Percentiles rank a stretch among this genome's conserved stretches.
These are phyloP conservation scores for Ptychoptera albimana DNA, from an alignment of 2,888 invertebrate genomes.

Conservation along the genomic window DNA sequence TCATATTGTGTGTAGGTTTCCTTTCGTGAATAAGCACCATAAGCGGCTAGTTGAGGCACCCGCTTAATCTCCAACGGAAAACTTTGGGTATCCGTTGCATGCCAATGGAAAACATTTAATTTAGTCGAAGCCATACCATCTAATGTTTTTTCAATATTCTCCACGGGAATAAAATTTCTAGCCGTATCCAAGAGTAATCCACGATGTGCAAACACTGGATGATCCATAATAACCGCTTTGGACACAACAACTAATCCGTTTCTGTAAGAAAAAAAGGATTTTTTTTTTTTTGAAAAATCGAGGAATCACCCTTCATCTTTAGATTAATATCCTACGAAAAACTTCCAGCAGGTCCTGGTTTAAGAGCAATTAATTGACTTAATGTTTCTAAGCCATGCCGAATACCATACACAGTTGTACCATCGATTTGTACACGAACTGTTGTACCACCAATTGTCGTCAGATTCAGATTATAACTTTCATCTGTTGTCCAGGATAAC, in stretches of 20 bases:
- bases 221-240: slow-evolving; percentile 51
- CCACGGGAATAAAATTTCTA: slow-evolving; percentile 67
- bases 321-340: no score
- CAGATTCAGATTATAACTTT: slow-evolving; percentile 46
- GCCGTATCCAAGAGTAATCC: slow-evolving; percentile 81
- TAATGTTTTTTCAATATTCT: slow-evolving; percentile 49
- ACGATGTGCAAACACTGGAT: slow-evolving; percentile 67
- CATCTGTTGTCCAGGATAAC: slow-evolving; percentile 51
- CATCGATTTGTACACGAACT: slow-evolving; percentile 37
- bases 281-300: no score
- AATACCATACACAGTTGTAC: slow-evolving; percentile 51
- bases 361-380: slow-evolving; percentile 42
- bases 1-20: slow-evolving; percentile 53
- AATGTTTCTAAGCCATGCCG: slow-evolving; percentile 64
- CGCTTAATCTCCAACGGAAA: slow-evolving; percentile 71
- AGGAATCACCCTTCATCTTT: no score
- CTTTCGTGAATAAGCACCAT: slow-evolving; percentile 52
- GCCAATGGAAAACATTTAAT: slow-evolving; percentile 89
- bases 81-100: slow-evolving; percentile 78
- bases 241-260: slow-evolving; percentile 44
- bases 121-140: slow-evolving; percentile 80
- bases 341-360: slow-evolving; percentile 17
- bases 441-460: slow-evolving; percentile 39
- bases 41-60: slow-evolving; percentile 56
- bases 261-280: slow-evolving; percentile 11